Percentiles rank a stretch among this genome's conserved stretches.
phyloP scores from a whole-genome alignment of 2,113 vertebrate species.

The Phocoena phocoena region DNA sequence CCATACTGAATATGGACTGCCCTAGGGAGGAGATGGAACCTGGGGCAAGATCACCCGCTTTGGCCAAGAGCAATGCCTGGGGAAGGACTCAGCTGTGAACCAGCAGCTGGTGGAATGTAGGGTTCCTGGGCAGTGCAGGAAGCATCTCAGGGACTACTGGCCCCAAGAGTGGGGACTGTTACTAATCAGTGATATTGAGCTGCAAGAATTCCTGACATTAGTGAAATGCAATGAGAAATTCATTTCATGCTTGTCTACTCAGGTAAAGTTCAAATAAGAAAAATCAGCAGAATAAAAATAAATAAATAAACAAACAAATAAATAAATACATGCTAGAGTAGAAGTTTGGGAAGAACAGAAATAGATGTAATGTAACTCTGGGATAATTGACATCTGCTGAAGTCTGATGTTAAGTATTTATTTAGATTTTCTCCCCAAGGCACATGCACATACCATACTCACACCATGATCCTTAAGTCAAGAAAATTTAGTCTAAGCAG shows the following conservation, averaged over 20 bases:
- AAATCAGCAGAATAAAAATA: background rate
- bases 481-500: background rate
- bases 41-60: background rate
- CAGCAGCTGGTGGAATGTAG: background rate
- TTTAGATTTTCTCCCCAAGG: background rate
- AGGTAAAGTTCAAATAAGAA: conserved; percentile 57
- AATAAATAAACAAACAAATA: background rate
- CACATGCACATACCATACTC: background rate
- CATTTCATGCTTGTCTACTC: conserved; percentile 71
- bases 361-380: background rate
- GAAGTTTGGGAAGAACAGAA: background rate
- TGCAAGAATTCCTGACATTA: conserved; percentile 38
- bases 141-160: background rate
- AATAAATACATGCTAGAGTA: background rate
- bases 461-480: background rate
- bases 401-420: background rate
- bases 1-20: background rate
- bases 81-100: background rate
- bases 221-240: conserved; percentile 47
- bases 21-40: too few species aligned
- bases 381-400: background rate
- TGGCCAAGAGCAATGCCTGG: background rate
- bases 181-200: conserved; percentile 11
- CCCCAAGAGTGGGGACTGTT: background rate
- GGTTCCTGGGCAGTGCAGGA: background rate